Evolutionary conservation across 2,888 invertebrate species (phyloP).

Genomic region (Drosophila atripex): DNA sequence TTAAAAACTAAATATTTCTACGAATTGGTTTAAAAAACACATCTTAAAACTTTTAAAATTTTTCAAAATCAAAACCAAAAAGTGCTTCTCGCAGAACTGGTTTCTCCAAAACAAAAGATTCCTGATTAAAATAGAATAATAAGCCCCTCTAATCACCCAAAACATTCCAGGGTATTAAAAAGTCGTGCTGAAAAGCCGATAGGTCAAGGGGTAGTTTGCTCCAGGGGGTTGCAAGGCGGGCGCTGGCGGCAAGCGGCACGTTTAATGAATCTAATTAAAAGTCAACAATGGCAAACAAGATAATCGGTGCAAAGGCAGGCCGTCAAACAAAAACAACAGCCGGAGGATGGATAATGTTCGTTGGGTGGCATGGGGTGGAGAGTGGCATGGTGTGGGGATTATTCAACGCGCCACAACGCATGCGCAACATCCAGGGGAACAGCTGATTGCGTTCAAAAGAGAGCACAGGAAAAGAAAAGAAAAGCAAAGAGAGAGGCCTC

Average conservation of each 20-base stretch:
- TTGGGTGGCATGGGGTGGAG: conserved; percentile 10
- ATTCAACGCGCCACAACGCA: conserved; percentile 56
- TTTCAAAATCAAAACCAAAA: too few species aligned
- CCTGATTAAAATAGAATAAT: background rate
- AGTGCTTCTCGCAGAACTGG: too few species aligned
- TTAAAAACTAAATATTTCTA: too few species aligned
- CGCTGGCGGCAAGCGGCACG: conserved; percentile 69
- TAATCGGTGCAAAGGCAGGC: conserved; percentile 62
- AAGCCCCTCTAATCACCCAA: background rate
- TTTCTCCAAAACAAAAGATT: too few species aligned
- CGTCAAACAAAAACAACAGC: conserved; percentile 24
- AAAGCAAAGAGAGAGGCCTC: conserved; percentile 11
- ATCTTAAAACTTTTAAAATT: too few species aligned
- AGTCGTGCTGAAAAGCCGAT: conserved; percentile 14
- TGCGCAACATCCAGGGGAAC: conserved; percentile 70
- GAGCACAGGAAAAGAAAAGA: conserved; percentile 9
- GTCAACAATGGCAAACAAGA: conserved; percentile 81
- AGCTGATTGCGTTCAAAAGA: conserved; percentile 58
- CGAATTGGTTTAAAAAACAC: too few species aligned
- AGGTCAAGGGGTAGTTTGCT: background rate
- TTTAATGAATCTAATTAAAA: conserved; percentile 82
- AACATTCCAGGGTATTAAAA: conserved; percentile 26
- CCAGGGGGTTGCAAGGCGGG: conserved; percentile 27
- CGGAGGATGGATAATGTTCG: conserved; percentile 17
- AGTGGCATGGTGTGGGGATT: conserved; percentile 12